Base-by-base conservation (phyloP, 2,888 invertebrate genomes). In the Cephalotes varians region DNA sequence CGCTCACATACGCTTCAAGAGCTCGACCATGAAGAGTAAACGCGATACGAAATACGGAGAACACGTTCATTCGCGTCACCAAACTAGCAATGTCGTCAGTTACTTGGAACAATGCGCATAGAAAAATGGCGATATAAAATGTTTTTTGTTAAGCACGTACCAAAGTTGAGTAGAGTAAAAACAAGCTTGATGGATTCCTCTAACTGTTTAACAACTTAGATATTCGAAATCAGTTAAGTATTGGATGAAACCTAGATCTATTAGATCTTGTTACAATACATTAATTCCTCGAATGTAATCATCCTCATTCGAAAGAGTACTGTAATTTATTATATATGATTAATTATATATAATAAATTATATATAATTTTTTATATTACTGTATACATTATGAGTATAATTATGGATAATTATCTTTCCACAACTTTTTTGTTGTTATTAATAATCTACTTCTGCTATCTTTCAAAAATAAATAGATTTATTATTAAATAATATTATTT, bases 21-120 rank as follows among this genome's bases (percentile, higher is more conserved):
- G 34, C 25, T 56, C 47, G 44, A 31, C 34, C 58, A 10, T 60
- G 51, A 69, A 31, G 79, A 54, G 60, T 28, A 80, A 54, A 79
- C 21, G 37, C 82, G 58, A 28, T 18, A 44, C 80, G 40, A 80
- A 79, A 80, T 67, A 28, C 67, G 67, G 69, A 58, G 65, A 82
- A 69, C 62, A 40, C 80, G 60, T 79, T 79, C 49, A 15, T 47
- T n/a, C 56, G 56, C 47, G 51, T 58, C 69, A 31, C 31, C 44
- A 49, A 76, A 37, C 44, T 51, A 10, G 62, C 51, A 44, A 74
- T 49, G 51, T 74, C 47, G 62, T 51, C 62, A 44, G 76, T 81
- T 81, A 81, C 56, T 25, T 34, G 58, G 40, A 76, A 80, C 76
- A 80, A 80, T 73, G 21, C 74, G 21, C 56, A 7, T 21, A 15